These are phyloP conservation scores for Chromoteleia sp. DNA, from an alignment of 2,888 invertebrate genomes.

Conservation along the genomic window DNA sequence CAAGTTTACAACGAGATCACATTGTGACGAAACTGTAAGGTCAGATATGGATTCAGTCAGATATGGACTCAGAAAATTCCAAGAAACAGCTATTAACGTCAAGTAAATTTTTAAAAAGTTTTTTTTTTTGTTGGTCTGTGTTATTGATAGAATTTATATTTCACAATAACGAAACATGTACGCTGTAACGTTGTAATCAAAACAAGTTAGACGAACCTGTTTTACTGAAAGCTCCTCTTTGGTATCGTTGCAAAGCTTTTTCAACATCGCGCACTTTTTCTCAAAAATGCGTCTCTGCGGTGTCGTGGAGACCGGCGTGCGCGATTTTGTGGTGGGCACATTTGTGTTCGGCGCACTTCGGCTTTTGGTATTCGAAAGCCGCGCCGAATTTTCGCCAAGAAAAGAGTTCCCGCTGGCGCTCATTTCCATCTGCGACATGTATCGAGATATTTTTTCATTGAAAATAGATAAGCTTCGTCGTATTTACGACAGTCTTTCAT, in stretches of 20 bases:
- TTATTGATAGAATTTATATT: too few species aligned
- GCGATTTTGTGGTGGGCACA: constrained; percentile 12
- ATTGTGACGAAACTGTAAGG: too few species aligned
- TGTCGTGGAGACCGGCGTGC: not conserved
- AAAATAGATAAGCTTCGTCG: constrained; percentile 35
- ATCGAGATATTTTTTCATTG: constrained; percentile 47
- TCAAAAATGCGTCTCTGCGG: constrained; percentile 19
- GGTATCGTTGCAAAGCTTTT: constrained; percentile 10
- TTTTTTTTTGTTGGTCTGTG: too few species aligned
- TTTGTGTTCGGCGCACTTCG: constrained; percentile 17
- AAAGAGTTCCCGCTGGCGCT: constrained; percentile 9
- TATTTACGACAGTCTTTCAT: constrained; percentile 13
- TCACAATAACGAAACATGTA: too few species aligned
- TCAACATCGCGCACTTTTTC: constrained; percentile 4
- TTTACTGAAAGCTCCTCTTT: constrained; percentile 15
- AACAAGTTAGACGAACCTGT: constrained; percentile 2
- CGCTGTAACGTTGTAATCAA: too few species aligned
- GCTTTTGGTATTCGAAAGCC: constrained; percentile 21
- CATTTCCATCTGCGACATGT: constrained; percentile 49
- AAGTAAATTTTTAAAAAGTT: too few species aligned
- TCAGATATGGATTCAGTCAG: too few species aligned
- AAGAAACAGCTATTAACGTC: too few species aligned
- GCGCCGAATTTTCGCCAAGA: constrained; percentile 39
- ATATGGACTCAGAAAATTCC: too few species aligned
- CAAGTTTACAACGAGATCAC: too few species aligned